Percentiles rank a stretch among this genome's conserved stretches.
Evolutionary conservation across 2,888 invertebrate species (phyloP).

Genomic region (Hirtodrosophila histrioides): DNA sequence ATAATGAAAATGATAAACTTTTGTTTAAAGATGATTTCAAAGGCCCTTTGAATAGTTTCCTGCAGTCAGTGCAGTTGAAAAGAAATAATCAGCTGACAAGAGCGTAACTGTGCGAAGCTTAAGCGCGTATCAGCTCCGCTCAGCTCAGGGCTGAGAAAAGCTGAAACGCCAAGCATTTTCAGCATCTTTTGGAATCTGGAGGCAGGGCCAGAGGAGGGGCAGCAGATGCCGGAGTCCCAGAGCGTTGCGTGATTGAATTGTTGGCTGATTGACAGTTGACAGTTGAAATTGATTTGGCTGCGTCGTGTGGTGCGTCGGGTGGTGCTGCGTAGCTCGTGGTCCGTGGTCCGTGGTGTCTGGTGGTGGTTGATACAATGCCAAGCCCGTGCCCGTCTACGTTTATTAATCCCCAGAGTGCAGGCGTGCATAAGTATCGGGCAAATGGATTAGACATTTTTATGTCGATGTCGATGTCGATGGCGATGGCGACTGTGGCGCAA

Average conservation of each 20-base stretch:
- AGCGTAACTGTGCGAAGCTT: too few species aligned
- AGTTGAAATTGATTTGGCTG: conserved; percentile 80
- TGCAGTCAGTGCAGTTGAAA: too few species aligned
- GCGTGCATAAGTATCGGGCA: conserved; percentile 79
- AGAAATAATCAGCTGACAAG: too few species aligned
- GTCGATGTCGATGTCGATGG: not conserved
- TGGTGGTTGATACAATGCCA: conserved; percentile 53
- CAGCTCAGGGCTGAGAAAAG: too few species aligned
- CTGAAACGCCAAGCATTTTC: conserved; percentile 37
- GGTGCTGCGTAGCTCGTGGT: not conserved
- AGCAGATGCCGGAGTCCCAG: conserved; percentile 36
- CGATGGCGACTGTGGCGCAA: conserved; percentile 17
- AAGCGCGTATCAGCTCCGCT: too few species aligned
- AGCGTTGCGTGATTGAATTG: conserved; percentile 79
- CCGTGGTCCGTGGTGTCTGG: not conserved
- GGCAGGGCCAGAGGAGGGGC: too few species aligned
- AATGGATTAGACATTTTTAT: conserved; percentile 78
- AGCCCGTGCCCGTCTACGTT: conserved; percentile 29
- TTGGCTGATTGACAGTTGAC: conserved; percentile 82
- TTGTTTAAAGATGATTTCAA: too few species aligned
- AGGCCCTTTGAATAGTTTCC: too few species aligned
- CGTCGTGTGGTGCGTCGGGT: conserved; percentile 6
- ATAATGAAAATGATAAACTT: too few species aligned
- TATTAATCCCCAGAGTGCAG: conserved; percentile 78
- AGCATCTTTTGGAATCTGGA: not conserved